phyloP scores from a whole-genome alignment of 30 jellyfish, hydroid and myxozoan species.

The Chrysaora quinquecirrha region DNA sequence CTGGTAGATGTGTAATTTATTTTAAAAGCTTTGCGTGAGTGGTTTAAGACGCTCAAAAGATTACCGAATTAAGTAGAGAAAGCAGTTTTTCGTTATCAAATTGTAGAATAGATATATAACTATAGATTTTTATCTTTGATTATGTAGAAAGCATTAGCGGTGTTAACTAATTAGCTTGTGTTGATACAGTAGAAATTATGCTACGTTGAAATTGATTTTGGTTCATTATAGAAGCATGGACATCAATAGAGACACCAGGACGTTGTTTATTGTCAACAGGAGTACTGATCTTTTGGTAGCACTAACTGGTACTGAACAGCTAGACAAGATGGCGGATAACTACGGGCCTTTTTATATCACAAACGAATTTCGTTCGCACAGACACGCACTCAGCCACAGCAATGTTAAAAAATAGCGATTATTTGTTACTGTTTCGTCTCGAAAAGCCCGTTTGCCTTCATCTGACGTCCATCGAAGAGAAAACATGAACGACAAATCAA shows the following conservation, averaged over 20 bases:
- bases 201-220: neutral
- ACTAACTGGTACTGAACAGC: slow-evolving; percentile 52
- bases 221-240: slow-evolving; percentile 24
- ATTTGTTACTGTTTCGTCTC: neutral
- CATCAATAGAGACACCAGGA: slow-evolving; percentile 75
- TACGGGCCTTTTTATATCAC: neutral
- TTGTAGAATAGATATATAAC: too few species aligned
- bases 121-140: too few species aligned
- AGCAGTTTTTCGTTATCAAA: too few species aligned
- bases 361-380: too few species aligned
- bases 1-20: too few species aligned
- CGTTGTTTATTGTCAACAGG: slow-evolving; percentile 47
- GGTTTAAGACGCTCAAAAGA: too few species aligned
- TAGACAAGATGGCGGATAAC: slow-evolving; percentile 54
- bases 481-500: slow-evolving; percentile 37
- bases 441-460: neutral
- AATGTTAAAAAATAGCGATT: too few species aligned
- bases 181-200: neutral
- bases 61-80: too few species aligned
- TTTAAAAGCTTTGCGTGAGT: too few species aligned
- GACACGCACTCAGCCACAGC: too few species aligned
- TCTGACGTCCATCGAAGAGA: neutral
- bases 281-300: slow-evolving; percentile 63
- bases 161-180: too few species aligned
- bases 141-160: too few species aligned